Evolutionary conservation across 2,797 vertebrate genomes (phyloP).

Genomic region (Rhynchotus rufescens): DNA sequence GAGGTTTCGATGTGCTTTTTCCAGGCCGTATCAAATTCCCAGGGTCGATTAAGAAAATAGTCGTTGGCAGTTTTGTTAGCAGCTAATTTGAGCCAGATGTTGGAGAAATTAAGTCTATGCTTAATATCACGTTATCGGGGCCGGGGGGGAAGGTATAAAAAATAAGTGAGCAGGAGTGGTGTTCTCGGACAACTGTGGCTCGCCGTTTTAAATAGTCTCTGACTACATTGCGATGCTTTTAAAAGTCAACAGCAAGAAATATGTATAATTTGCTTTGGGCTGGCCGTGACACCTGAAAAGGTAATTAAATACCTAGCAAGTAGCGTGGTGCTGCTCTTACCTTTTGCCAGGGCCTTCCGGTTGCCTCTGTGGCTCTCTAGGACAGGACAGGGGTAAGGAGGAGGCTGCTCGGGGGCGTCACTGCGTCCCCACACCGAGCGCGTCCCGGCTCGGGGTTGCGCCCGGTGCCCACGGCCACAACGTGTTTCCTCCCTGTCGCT

Average conservation of each 20-base stretch:
- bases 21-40: slow-evolving; percentile 67
- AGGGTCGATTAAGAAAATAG: slow-evolving; percentile 72
- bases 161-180: slow-evolving; percentile 31
- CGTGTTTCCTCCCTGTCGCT: slow-evolving; percentile 50
- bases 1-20: slow-evolving; percentile 64
- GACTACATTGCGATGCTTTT: not conserved
- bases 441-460: slow-evolving; percentile 4
- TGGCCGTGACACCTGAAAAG: slow-evolving; percentile 9
- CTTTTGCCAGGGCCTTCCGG: not conserved
- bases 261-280: slow-evolving; percentile 21
- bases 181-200: slow-evolving; percentile 26
- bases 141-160: slow-evolving; percentile 25
- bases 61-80: slow-evolving; percentile 73
- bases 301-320: not conserved
- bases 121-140: slow-evolving; percentile 50
- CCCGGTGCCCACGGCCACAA: slow-evolving; percentile 24
- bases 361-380: not conserved
- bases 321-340: not conserved
- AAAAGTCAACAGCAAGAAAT: slow-evolving; percentile 4
- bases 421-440: not conserved
- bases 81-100: slow-evolving; percentile 66
- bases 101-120: slow-evolving; percentile 46
- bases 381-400: not conserved
- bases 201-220: slow-evolving; percentile 19
- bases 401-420: not conserved